A percentile compares a stretch with the other conserved stretches of the same genome.
Evolutionary conservation across 2,888 invertebrate genomes (phyloP).

Genomic region (Melipona beecheii): DNA sequence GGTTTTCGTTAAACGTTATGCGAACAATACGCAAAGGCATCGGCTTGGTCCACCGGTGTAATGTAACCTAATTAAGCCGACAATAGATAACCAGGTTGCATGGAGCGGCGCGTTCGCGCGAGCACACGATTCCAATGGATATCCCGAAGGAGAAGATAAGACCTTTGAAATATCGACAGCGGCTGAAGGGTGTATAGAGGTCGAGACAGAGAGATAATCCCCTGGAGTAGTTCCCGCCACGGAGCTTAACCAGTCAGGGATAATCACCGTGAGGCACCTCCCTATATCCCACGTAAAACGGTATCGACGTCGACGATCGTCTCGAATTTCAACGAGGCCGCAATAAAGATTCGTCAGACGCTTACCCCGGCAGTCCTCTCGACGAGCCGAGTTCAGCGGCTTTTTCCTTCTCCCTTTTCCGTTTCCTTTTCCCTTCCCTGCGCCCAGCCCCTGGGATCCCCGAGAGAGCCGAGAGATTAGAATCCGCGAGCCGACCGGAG

Average conservation of each 20-base stretch:
- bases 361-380: slow-evolving; percentile 37
- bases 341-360: slow-evolving; percentile 70
- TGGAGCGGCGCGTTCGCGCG: slow-evolving; percentile 20
- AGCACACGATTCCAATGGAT: slow-evolving; percentile 67
- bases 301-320: slow-evolving; percentile 73
- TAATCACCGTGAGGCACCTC: slow-evolving; percentile 79
- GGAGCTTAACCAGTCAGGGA: slow-evolving; percentile 80
- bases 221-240: slow-evolving; percentile 76
- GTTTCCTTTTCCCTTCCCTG: not conserved
- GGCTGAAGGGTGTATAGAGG: slow-evolving; percentile 77
- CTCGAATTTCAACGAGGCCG: slow-evolving; percentile 74
- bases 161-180: slow-evolving; percentile 81
- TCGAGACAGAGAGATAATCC: slow-evolving; percentile 79
- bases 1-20: slow-evolving; percentile 24
- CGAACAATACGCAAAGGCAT: slow-evolving; percentile 31
- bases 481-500: slow-evolving; percentile 27
- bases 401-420: slow-evolving; percentile 33
- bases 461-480: slow-evolving; percentile 40
- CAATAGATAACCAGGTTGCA: slow-evolving; percentile 60
- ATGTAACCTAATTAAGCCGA: slow-evolving; percentile 67
- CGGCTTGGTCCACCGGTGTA: slow-evolving; percentile 31
- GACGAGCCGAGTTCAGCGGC: slow-evolving; percentile 52
- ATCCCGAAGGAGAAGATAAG: slow-evolving; percentile 80
- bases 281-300: slow-evolving; percentile 73
- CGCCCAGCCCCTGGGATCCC: too few species aligned